Evolutionary conservation across 1,140 invertebrate species (phyloP).

Genomic region (Cardiocondyla obscurior): DNA sequence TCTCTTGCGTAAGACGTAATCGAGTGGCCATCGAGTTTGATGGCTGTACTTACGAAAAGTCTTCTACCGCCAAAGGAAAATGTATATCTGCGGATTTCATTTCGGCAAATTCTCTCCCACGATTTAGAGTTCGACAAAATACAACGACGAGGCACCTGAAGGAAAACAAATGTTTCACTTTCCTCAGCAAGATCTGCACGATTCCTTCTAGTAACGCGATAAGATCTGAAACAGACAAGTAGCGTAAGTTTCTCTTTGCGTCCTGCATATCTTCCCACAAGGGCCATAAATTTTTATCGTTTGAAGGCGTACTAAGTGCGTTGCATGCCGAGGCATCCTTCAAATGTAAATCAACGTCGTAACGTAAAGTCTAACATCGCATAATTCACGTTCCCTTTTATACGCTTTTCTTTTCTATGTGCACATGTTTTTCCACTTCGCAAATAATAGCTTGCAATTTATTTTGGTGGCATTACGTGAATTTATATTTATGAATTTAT

Average conservation of each 20-base stretch:
- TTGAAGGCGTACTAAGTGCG: background rate
- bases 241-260: background rate
- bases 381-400: background rate
- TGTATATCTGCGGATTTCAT: background rate
- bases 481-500: background rate
- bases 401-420: background rate
- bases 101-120: background rate
- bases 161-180: constrained; percentile 4
- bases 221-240: background rate
- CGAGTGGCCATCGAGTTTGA: background rate
- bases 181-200: constrained; percentile 23
- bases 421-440: background rate
- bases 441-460: background rate
- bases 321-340: background rate
- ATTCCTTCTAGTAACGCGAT: constrained; percentile 38
- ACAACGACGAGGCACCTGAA: background rate
- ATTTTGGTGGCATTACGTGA: background rate
- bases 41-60: background rate
- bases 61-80: constrained; percentile 3
- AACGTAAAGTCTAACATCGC: background rate
- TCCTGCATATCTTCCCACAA: background rate
- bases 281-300: constrained; percentile 18
- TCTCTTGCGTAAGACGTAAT: background rate
- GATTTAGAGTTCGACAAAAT: background rate
- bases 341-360: constrained; percentile 16